Percentiles rank a stretch among this genome's conserved stretches.
These are phyloP conservation scores for Villa cingulata DNA, from an alignment of 2,888 invertebrate species.

Conservation along the genomic window DNA sequence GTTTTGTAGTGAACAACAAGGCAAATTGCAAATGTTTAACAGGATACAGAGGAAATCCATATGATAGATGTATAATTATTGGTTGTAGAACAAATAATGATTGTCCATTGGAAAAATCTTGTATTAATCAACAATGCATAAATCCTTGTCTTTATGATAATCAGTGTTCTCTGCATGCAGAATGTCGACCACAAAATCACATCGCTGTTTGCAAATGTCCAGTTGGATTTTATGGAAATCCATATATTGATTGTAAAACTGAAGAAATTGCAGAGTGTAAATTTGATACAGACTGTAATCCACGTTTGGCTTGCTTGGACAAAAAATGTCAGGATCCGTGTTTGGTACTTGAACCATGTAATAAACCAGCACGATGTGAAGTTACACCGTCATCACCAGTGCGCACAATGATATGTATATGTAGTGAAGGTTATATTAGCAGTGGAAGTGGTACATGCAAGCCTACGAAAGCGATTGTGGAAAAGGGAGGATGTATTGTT, in stretches of 20 bases:
- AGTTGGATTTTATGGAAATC: constrained; percentile 60
- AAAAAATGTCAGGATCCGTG: constrained; percentile 77
- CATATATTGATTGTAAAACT: constrained; percentile 65
- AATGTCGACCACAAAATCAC: constrained; percentile 70
- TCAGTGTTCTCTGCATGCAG: constrained; percentile 61
- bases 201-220: constrained; percentile 76
- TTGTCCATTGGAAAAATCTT: constrained; percentile 72
- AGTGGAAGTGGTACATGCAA: constrained; percentile 69
- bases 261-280: constrained; percentile 62
- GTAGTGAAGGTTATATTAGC: constrained; percentile 77
- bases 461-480: constrained; percentile 49
- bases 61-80: constrained; percentile 57
- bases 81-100: constrained; percentile 79
- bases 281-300: constrained; percentile 69
- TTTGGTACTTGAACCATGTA: constrained; percentile 60
- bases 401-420: constrained; percentile 78
- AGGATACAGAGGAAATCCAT: constrained; percentile 69
- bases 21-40: constrained; percentile 67
- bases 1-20: constrained; percentile 55
- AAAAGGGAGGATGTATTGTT: constrained; percentile 53
- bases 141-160: constrained; percentile 69
- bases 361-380: constrained; percentile 63
- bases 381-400: constrained; percentile 71
- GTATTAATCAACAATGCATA: constrained; percentile 72
- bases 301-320: constrained; percentile 65